These are phyloP conservation scores for Pteronotus mesoamericanus DNA, from an alignment of 2,797 vertebrate genomes.

Conservation along the genomic window DNA sequence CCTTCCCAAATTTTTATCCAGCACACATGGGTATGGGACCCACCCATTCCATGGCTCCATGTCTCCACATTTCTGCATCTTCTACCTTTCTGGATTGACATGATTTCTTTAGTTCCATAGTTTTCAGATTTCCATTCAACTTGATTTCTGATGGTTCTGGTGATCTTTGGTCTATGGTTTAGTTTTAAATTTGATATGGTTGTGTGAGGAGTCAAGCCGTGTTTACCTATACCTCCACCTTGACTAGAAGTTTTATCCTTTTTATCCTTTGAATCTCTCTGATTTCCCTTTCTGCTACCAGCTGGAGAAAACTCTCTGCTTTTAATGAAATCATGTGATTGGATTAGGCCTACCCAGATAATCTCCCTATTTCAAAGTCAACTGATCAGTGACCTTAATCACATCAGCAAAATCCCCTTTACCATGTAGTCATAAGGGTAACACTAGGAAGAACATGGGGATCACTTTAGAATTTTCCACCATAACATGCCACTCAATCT, in stretches of 20 bases:
- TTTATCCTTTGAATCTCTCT: not conserved
- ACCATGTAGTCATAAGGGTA: not conserved
- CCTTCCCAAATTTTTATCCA: too few relatives aligned
- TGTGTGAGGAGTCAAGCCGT: too few relatives aligned
- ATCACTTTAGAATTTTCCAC: not conserved
- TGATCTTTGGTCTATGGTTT: too few relatives aligned
- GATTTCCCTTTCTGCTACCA: not conserved
- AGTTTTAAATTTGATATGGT: too few relatives aligned
- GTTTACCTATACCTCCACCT: too few relatives aligned
- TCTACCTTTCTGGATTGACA: too few relatives aligned
- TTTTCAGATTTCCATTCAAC: too few relatives aligned
- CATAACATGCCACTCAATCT: not conserved
- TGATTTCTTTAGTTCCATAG: too few relatives aligned
- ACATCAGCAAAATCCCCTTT: not conserved
- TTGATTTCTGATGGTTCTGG: too few relatives aligned
- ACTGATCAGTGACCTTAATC: not conserved
- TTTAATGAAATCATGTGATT: not conserved
- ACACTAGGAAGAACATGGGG: not conserved
- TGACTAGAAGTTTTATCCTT: not conserved
- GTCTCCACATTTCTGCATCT: too few relatives aligned
- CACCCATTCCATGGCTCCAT: too few relatives aligned
- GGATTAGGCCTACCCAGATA: not conserved
- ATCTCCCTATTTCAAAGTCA: not conserved
- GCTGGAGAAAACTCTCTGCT: not conserved
- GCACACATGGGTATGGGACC: too few relatives aligned